Evolutionary conservation across 2,113 vertebrate species (phyloP), one percentile per base, ranked within the genome.

Genomic region (Silurus asotus): DNA sequence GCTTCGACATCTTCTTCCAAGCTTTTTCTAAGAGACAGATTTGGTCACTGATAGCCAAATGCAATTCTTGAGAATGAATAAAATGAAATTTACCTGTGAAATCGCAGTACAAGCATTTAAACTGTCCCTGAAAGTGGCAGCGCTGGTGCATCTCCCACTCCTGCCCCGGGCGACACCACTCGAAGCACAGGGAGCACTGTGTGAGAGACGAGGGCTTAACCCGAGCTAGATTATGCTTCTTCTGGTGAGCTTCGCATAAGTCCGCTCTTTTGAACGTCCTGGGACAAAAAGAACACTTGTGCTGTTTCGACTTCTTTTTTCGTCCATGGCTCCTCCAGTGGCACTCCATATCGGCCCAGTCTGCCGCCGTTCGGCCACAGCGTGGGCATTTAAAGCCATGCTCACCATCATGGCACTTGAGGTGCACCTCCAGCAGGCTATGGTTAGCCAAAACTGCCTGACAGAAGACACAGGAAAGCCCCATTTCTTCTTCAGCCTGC

Each of bases 261-360:
- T 87, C 89, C 17, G 45, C 81, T 25, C 81, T 90, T 65, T 84
- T n/a, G 69, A 89, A 93, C 69, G 49, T 80, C 76, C 87, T 89
- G 85, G 75, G 65, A 65, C 86, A 88, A 17, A 86, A 1, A 15
- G 88, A 65, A 87, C 89, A 92, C 15, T 83, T 61, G 61, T 48
- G 90, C 61, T 48, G 82, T 88, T 83, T 88, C 14, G 79, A 64
- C 37, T 72, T 62, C n/a, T 58, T 88, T 74, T 87, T 37, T 14
- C 5, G 69, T 10, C 87, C 86, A 37, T 84, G 89, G 25, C 83
- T 86, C 82, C 89, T 81, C 85, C 94, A 93, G 64, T 93, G 88
- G 53, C 83, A 90, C 90, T 94, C 92, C 90, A 93, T 91, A 80
- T 90, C 89, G 6, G 84, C 84, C 92, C 90, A 94, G 6, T 92